Evolutionary conservation across 1,140 invertebrate genomes (phyloP), one percentile per base, ranked within the genome.

Genomic region (Heliconius congener): DNA sequence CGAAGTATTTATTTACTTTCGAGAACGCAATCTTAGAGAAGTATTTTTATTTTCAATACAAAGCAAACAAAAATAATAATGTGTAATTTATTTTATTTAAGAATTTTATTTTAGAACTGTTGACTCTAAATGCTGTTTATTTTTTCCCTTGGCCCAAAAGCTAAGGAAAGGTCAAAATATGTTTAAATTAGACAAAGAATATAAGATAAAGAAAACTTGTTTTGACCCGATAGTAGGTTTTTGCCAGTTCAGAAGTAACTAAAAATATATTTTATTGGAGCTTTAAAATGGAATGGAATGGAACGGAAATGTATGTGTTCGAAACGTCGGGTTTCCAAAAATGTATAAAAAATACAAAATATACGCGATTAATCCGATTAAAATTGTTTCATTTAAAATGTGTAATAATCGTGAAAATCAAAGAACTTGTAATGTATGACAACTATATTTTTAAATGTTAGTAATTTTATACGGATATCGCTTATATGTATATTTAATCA

Each of bases 71-170:
- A n/a, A 55, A 8, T 55, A 55, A 55, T 19, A 19, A 37, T 37
- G 52, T 46, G 3, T 13, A 18, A n/a, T 55, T 9, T 57, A 57
- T 9, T 23, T 23, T 57, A 57, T n/a, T 55, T 57, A 18, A 19
- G 6, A 52, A 52, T 19, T 52, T 66, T 30, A 66, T 66, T 66
- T 66, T 18, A 66, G 27, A 60, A 11, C n/a, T 23, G 57, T 23
- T 60, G 57, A 11, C 57, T 8, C 19, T 57, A 23, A 3, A 57
- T 5, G 27, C 27, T 66, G 27, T 30, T 30, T 30, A 66, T 66
- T 66, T 66, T 66, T 66, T 66, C 60, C 60, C 60, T 66, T 66
- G 60, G 60, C 60, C 60, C 60, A 66, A 66, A 27, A 66, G 60
- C 60, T 30, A 30, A 66, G 60, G 60, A 66, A 66, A 66, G 60